These are phyloP conservation scores for Grantiella picta DNA, from an alignment of 2,113 vertebrate genomes.

Conservation along the genomic window DNA sequence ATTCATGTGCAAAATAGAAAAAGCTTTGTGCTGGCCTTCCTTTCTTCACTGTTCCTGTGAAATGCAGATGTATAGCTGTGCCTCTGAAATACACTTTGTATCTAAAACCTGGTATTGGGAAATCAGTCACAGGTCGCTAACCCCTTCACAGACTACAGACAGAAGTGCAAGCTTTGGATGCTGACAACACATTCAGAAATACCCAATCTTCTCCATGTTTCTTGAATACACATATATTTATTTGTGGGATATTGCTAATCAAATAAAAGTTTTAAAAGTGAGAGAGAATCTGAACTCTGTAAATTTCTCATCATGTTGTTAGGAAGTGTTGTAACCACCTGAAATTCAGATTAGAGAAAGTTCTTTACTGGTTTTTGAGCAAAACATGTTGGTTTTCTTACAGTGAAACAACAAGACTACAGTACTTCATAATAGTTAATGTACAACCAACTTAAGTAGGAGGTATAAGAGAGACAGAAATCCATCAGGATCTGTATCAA, in stretches of 20 bases:
- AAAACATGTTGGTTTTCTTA: background rate
- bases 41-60: background rate
- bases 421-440: background rate
- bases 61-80: constrained; percentile 6
- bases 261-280: background rate
- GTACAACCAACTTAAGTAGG: background rate
- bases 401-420: background rate
- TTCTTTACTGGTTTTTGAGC: background rate
- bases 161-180: background rate
- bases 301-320: background rate
- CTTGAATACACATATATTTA: background rate
- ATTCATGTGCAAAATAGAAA: constrained; percentile 9
- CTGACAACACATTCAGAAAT: background rate
- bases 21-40: background rate
- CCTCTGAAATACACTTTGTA: background rate
- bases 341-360: background rate
- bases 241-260: background rate
- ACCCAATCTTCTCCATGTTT: background rate
- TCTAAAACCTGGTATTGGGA: background rate
- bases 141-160: background rate
- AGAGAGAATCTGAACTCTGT: background rate
- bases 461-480: background rate
- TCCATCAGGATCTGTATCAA: background rate
- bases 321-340: background rate
- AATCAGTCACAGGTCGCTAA: background rate